Percentiles rank a stretch among this genome's conserved stretches.
Conservation (phyloP, 2,113 vertebrate genomes). For the Todiramphus chloris region DNA sequence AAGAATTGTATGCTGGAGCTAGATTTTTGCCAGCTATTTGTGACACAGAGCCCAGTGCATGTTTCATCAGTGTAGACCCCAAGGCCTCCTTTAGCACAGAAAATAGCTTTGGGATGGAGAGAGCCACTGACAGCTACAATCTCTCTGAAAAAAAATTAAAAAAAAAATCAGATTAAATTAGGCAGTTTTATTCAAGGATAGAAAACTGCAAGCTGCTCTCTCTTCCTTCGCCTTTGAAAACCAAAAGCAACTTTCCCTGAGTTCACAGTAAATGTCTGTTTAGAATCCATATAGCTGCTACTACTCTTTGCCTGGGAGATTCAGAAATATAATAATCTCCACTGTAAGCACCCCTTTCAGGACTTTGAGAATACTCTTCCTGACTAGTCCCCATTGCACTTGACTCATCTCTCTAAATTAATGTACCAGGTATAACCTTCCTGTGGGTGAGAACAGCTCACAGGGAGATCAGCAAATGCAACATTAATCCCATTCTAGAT, state of each 20-base stretch:
- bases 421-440: not conserved
- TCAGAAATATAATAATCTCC: not conserved
- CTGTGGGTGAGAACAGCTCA: not conserved
- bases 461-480: not conserved
- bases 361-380: not conserved
- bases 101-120: not conserved
- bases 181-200: not conserved
- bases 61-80: not conserved
- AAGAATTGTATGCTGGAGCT: not conserved
- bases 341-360: not conserved
- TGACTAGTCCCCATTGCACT: not conserved
- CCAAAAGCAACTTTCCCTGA: not conserved
- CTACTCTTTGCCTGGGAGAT: not conserved
- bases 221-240: not conserved
- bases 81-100: not conserved
- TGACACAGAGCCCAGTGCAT: not conserved
- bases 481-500: not conserved
- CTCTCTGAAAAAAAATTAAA: too few species aligned
- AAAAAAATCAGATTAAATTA: not conserved
- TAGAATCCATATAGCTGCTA: not conserved
- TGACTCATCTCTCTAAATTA: not conserved
- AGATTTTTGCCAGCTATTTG: not conserved
- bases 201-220: not conserved
- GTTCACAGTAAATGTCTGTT: not conserved
- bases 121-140: not conserved